Percentiles rank a stretch among this genome's conserved stretches.
phyloP scores from a whole-genome alignment of 2,113 vertebrate species.

The Mugil cephalus region DNA sequence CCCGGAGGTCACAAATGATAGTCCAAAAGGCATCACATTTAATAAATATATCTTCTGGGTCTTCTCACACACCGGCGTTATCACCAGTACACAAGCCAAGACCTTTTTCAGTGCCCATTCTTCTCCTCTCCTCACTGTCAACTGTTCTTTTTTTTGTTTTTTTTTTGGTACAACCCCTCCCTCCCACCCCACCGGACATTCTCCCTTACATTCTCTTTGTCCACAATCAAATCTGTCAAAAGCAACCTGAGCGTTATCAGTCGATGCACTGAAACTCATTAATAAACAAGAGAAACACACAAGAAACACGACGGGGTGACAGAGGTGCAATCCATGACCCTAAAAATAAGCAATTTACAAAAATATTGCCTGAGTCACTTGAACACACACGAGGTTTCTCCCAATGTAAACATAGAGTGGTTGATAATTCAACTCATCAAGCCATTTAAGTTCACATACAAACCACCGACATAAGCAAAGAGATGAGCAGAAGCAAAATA shows the following conservation, averaged over 20 bases:
- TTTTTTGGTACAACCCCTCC: constrained; percentile 37
- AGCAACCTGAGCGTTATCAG: constrained; percentile 69
- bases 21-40: constrained; percentile 63
- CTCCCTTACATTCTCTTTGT: constrained; percentile 76
- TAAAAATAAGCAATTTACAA: constrained; percentile 57
- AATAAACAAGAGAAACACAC: constrained; percentile 36
- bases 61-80: constrained; percentile 23
- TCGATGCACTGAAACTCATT: constrained; percentile 43
- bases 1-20: constrained; percentile 24
- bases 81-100: constrained; percentile 36
- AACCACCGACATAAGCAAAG: constrained; percentile 51
- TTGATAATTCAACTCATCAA: constrained; percentile 31
- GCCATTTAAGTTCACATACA: constrained; percentile 47
- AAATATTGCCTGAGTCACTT: constrained; percentile 47
- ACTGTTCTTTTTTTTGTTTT: constrained; percentile 9
- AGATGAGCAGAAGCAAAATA: constrained; percentile 65
- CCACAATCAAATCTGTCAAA: constrained; percentile 78
- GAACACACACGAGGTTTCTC: constrained; percentile 28
- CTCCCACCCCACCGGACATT: not conserved
- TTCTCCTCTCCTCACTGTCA: not conserved
- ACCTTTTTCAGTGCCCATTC: constrained; percentile 24
- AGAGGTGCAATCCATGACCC: constrained; percentile 23
- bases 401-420: constrained; percentile 78
- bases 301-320: constrained; percentile 38
- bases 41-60: constrained; percentile 73